Conservation (phyloP, 2,888 invertebrate genomes). For the Scotopteryx bipunctaria region DNA sequence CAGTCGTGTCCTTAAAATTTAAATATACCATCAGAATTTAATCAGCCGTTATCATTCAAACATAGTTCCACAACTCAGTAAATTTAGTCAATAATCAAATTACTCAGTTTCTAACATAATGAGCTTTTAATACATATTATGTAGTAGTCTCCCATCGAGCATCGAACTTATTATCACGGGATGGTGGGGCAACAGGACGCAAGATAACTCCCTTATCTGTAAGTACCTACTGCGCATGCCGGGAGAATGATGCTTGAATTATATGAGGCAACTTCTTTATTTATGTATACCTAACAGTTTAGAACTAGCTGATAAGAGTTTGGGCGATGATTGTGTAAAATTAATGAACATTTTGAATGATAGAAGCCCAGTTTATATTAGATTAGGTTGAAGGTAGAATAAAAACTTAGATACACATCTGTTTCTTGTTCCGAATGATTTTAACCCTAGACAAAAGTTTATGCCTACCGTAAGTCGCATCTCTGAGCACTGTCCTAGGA, state of each 20-base stretch:
- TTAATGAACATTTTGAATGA: not conserved
- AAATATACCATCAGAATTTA: too few relatives aligned
- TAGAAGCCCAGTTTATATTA: too few relatives aligned
- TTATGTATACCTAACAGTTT: too few relatives aligned
- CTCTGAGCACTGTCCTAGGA: too few relatives aligned
- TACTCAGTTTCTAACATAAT: not conserved
- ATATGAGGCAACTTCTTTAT: conserved; percentile 9
- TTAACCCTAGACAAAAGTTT: too few relatives aligned
- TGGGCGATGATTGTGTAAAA: not conserved
- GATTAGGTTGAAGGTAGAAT: too few relatives aligned
- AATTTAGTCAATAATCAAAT: not conserved
- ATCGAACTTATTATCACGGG: conserved; percentile 60
- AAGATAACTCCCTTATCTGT: conserved; percentile 49
- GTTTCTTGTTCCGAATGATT: too few relatives aligned
- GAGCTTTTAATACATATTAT: conserved; percentile 9
- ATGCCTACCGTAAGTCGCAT: too few relatives aligned
- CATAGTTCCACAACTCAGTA: not conserved
- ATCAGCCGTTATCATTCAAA: not conserved
- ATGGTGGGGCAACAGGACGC: conserved; percentile 63
- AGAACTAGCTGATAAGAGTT: conserved; percentile 10
- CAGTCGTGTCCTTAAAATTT: too few relatives aligned
- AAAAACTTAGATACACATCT: too few relatives aligned
- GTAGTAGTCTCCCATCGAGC: conserved; percentile 31
- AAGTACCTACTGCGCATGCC: conserved; percentile 9
- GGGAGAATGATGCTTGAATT: conserved; percentile 11